Evolutionary conservation across 2,797 vertebrate genomes (phyloP).

Genomic region (Epinephelus coioides): DNA sequence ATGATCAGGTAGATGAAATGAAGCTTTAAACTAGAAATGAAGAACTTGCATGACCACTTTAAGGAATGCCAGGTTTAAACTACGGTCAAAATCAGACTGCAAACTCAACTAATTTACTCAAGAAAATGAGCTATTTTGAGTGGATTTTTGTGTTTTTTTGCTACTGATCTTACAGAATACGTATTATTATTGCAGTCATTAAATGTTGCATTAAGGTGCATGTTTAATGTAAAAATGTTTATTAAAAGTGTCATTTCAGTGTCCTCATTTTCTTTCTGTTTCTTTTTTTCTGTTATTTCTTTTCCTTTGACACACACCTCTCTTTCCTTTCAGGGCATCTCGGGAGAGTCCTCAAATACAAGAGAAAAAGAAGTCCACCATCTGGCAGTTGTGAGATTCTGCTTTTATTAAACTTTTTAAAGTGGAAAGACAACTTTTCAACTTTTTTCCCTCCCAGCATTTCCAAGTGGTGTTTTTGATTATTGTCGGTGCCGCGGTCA

Average conservation of each 20-base stretch:
- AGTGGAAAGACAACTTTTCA: no score
- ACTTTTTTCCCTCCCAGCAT: no score
- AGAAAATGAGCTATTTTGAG: not conserved
- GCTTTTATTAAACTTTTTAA: not conserved
- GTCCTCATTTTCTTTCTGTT: not conserved
- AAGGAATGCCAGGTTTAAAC: not conserved
- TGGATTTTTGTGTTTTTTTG: no score
- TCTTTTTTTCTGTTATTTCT: not conserved
- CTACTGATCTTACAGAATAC: no score
- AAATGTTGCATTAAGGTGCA: not conserved
- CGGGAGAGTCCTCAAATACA: constrained; percentile 93
- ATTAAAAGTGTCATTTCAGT: not conserved
- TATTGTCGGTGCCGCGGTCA: no score
- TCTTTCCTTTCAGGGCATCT: constrained; percentile 89
- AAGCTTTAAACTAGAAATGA: not conserved
- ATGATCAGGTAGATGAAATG: constrained; percentile 92
- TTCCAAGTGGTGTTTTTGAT: no score
- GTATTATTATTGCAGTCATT: not conserved
- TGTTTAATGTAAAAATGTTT: not conserved
- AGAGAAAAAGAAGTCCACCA: constrained; percentile 99
- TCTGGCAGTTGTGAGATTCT: constrained; percentile 97
- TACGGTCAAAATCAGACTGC: not conserved
- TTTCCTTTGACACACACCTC: constrained; percentile 10
- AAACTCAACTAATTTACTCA: not conserved
- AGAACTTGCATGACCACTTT: not conserved